Percentiles rank a stretch among this genome's conserved stretches.
Evolutionary conservation across 2,888 invertebrate genomes (phyloP).

Genomic region (Philhelius pedissequus): DNA sequence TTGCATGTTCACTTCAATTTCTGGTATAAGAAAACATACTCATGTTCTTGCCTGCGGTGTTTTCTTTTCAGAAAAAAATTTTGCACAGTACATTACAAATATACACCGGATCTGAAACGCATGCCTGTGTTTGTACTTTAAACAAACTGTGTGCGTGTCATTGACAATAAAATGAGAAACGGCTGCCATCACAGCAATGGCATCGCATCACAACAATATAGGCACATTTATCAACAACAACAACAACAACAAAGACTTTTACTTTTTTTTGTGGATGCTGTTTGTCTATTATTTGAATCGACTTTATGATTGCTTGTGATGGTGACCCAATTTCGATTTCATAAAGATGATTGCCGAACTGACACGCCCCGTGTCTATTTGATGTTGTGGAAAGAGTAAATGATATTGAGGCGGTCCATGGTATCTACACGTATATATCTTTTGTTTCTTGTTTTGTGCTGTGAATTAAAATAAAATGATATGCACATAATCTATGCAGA

Average conservation of each 20-base stretch:
- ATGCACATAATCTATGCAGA: not conserved
- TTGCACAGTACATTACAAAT: not conserved
- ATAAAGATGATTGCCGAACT: slow-evolving; percentile 13
- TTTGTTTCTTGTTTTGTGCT: not conserved
- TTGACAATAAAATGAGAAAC: slow-evolving; percentile 20
- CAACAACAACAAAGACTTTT: not conserved
- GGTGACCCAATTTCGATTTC: slow-evolving; percentile 26
- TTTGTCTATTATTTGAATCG: slow-evolving; percentile 15
- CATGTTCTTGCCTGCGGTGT: no score
- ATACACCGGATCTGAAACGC: not conserved
- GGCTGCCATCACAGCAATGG: slow-evolving; percentile 7
- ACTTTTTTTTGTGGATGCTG: not conserved
- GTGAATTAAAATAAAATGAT: not conserved
- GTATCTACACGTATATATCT: not conserved
- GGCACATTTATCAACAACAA: not conserved
- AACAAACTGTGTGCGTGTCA: slow-evolving; percentile 25
- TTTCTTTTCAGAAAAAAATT: not conserved
- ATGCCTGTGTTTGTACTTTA: not conserved
- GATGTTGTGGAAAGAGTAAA: not conserved
- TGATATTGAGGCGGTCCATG: not conserved
- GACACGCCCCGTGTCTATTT: slow-evolving; percentile 2
- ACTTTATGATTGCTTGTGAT: slow-evolving; percentile 23
- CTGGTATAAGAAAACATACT: no score
- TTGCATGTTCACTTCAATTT: no score
- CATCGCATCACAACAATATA: not conserved